phyloP scores from a whole-genome alignment of 2,888 invertebrate genomes.

The Electrophaes corylata region DNA sequence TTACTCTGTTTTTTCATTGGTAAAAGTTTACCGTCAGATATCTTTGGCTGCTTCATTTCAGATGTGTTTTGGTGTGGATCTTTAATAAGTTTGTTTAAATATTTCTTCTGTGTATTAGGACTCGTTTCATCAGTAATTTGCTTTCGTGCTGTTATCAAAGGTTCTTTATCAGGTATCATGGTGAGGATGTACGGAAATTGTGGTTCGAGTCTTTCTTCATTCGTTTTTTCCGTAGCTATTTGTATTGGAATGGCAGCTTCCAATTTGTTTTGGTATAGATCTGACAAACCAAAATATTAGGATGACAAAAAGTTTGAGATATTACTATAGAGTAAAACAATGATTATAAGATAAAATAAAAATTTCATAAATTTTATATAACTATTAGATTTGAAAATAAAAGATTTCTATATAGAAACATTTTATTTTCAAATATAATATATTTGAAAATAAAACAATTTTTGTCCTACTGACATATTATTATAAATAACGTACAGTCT shows the following conservation, averaged over 20 bases:
- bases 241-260: constrained; percentile 25
- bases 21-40: background rate
- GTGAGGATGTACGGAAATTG: constrained; percentile 23
- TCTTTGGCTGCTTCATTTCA: background rate
- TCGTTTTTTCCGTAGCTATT: constrained; percentile 23
- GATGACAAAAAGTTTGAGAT: too few relatives aligned
- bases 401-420: too few relatives aligned
- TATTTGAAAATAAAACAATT: too few relatives aligned
- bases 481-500: too few relatives aligned
- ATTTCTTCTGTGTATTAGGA: too few relatives aligned
- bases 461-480: too few relatives aligned
- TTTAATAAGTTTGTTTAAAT: background rate
- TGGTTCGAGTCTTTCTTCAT: background rate
- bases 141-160: constrained; percentile 35
- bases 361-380: too few relatives aligned
- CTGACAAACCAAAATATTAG: too few relatives aligned
- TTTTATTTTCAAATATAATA: too few relatives aligned
- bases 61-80: background rate
- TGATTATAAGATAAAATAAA: too few relatives aligned
- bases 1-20: background rate
- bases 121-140: background rate
- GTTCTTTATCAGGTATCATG: constrained; percentile 48
- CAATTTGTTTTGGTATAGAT: background rate
- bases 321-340: too few relatives aligned
- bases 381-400: too few relatives aligned